phyloP scores from a whole-genome alignment of 2,113 vertebrate genomes.

The Taxidea taxus region DNA sequence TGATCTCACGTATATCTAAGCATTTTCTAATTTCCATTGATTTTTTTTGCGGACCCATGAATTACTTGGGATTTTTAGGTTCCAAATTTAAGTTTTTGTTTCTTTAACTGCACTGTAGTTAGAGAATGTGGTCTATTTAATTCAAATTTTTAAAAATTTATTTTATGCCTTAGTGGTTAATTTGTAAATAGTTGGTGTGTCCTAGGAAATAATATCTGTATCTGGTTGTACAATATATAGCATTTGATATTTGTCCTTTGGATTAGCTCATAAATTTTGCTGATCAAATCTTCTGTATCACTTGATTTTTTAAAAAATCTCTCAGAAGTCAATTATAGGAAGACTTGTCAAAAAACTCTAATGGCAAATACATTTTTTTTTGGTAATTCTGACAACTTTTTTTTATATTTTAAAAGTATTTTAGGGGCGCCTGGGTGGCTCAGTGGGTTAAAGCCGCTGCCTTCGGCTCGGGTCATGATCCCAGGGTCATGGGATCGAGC shows the following conservation, averaged over 20 bases:
- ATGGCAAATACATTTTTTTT: background rate
- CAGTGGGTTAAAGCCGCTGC: too few species aligned
- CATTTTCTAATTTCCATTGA: slow-evolving; percentile 8
- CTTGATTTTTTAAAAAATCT: background rate
- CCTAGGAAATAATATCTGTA: background rate
- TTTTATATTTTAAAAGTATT: slow-evolving; percentile 3
- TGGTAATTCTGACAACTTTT: background rate
- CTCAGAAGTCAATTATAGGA: background rate
- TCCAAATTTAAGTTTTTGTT: background rate
- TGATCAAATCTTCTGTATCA: background rate
- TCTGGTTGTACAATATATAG: background rate
- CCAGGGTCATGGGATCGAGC: too few species aligned
- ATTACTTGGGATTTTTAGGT: background rate
- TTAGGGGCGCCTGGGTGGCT: too few species aligned
- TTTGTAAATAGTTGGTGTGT: background rate
- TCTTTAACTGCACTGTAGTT: background rate
- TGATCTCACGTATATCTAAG: background rate
- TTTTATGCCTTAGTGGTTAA: background rate
- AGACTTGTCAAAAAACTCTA: background rate
- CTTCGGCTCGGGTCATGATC: too few species aligned
- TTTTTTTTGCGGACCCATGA: background rate
- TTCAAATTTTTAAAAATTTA: background rate
- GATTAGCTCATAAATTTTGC: background rate
- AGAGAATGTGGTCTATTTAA: background rate
- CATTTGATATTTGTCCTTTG: background rate